phyloP scores from a whole-genome alignment of 37 sponge, comb jelly and placozoan genomes.

The Crambe crambe region DNA sequence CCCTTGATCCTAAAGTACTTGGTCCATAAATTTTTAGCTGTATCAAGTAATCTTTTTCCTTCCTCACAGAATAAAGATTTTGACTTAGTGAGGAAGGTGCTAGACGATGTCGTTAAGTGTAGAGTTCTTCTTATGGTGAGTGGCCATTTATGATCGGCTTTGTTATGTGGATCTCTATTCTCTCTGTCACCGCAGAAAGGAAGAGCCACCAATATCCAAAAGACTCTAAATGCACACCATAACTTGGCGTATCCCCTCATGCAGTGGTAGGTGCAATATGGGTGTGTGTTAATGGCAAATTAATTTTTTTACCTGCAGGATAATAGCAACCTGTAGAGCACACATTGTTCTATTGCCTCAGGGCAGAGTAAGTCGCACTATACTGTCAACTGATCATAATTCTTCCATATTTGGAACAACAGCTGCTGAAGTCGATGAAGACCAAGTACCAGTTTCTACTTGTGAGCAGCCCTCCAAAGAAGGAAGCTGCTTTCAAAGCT shows the following conservation, averaged over 20 bases:
- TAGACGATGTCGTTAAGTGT: slow-evolving; percentile 33
- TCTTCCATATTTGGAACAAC: background rate
- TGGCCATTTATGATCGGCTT: background rate
- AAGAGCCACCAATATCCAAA: slow-evolving; percentile 21
- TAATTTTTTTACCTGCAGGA: too few relatives aligned
- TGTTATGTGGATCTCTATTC: background rate
- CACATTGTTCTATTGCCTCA: slow-evolving; percentile 75
- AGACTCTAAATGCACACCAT: slow-evolving; percentile 35
- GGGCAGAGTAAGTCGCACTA: slow-evolving; percentile 28
- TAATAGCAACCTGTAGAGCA: slow-evolving; percentile 77
- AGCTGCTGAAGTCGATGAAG: slow-evolving; percentile 66
- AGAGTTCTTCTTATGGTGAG: background rate
- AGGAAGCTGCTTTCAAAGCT: slow-evolving; percentile 72
- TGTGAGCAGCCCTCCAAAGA: slow-evolving; percentile 81
- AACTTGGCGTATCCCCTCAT: slow-evolving; percentile 69
- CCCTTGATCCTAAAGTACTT: slow-evolving; percentile 71
- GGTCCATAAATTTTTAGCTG: background rate
- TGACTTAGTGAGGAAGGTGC: slow-evolving; percentile 28
- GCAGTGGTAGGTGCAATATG: slow-evolving; percentile 62
- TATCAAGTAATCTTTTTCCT: background rate
- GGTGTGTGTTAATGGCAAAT: background rate
- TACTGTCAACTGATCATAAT: too few relatives aligned
- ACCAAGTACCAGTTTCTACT: slow-evolving; percentile 85
- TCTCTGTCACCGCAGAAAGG: slow-evolving; percentile 21
- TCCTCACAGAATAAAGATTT: slow-evolving; percentile 47